Evolutionary conservation across 2,888 invertebrate species (phyloP), one percentile per base, ranked within the genome.

Genomic region (Neoaliturus tenellus): DNA sequence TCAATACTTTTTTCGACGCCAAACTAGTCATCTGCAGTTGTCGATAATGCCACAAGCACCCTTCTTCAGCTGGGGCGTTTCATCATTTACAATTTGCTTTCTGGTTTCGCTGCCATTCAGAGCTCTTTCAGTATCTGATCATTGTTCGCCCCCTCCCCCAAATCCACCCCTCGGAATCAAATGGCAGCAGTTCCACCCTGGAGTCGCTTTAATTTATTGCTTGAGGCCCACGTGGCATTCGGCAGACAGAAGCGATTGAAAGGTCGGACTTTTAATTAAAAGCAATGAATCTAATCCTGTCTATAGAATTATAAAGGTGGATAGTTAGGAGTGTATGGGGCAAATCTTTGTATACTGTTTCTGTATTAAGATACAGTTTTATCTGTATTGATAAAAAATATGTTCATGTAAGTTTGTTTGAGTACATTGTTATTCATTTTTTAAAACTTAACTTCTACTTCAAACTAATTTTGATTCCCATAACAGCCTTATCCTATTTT

Each of bases 211-310:
- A 75, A 75, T 75, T 75, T 75, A 75, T 75, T 17, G 75, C 25
- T 75, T 14, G 28, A 48, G 75, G 31, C 35, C 39, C 75, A 75
- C 75, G 75, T 75, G 75, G 75, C 75, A 75, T 75, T 75, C 75
- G 35, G 41, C 44, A 25, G 41, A 31, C 67, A 33, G 39, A 20
- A 39, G 69, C 35, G 48, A 44, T 75, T 75, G 44, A 75, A 75
- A 75, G 75, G 75, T 75, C 75, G n/a, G 17, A 4, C 48, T 48
- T 75, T 75, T 75, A 44, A 75, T 75, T 75, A 75, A 75, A 75
- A 39, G 28, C 75, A 17, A 14, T 69, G 39, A 39, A 69, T 62
- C 31, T 31, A 31, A 62, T 62, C 20, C 4, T 23, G 23, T 4
- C 51, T 51, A 23, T 23, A 62, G 6, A 31, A 62, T 28, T 28